Base-by-base conservation (phyloP, 1,140 invertebrate species). In the Diploscapter pachys region DNA sequence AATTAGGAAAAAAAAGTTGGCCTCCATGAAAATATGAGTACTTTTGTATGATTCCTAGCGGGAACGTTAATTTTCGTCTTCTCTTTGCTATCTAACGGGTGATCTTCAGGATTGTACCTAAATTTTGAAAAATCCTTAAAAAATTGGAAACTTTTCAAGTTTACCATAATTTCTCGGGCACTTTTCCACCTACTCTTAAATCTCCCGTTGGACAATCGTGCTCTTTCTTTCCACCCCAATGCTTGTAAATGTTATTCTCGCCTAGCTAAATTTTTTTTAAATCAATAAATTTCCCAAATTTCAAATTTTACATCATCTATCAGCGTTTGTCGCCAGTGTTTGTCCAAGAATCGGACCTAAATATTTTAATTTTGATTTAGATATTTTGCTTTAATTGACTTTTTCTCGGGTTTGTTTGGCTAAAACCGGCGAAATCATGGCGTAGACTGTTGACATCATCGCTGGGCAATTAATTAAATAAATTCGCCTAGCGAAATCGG, bases 391-490 rank as follows among this genome's bases (percentile, higher is more conserved):
- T 52, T 31, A 31, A 31, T 3, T 49, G 51, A 75, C 66, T 68
- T 75, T 78, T 56, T 78, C 76, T 4, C 76, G 31, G 8, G 76
- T 78, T 50, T 78, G 76, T 31, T 68, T 70, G 2, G 76, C 73
- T 49, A 78, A 52, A 48, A 78, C 76, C 48, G 76, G 76, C 54
- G 72, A 73, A n/a, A 78, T 51, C 65, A 71, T 75, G 5, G 72
- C 67, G 61, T 76, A 78, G 49, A 70, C 72, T 5, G 63, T 68
- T 57, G 75, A 77, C 56, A 78, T 73, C 76, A 78, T 76, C 11
- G 67, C 8, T 11, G 76, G 76, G 52, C 73, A 77, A 67, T 78
- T 78, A 68, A 78, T 78, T 4, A 78, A 57, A 56, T 50, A 78
- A 54, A 78, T 78, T 68, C 63, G 63, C 13, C 76, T 55, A 75